Evolutionary conservation across 2,888 invertebrate genomes (phyloP).

Genomic region (Rhamnusium bicolor): DNA sequence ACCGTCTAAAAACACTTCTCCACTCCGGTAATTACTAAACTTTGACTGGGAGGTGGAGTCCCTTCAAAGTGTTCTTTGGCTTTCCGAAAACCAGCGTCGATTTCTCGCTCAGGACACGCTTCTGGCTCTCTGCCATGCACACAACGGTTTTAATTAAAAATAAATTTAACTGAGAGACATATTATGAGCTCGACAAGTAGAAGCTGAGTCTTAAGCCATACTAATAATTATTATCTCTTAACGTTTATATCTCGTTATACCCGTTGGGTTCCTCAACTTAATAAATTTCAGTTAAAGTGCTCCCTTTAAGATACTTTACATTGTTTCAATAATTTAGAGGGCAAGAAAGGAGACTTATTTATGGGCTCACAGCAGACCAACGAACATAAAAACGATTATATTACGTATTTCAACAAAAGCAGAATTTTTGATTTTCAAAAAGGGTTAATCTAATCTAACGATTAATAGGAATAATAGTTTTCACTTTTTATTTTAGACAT

Average conservation of each 20-base stretch:
- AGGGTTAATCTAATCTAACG: too few species aligned
- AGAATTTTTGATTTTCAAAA: too few species aligned
- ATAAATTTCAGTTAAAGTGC: slow-evolving; percentile 11
- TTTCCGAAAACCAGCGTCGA: slow-evolving; percentile 24
- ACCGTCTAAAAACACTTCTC: slow-evolving; percentile 36
- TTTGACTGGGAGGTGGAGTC: slow-evolving; percentile 18
- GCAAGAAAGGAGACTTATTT: not conserved
- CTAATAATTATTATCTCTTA: slow-evolving; percentile 23
- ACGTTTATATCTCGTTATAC: slow-evolving; percentile 21
- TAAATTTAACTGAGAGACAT: slow-evolving; percentile 25
- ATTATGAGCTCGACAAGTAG: slow-evolving; percentile 20
- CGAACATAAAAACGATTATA: too few species aligned
- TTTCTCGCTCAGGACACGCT: slow-evolving; percentile 20
- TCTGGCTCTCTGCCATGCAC: slow-evolving; percentile 29
- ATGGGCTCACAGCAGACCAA: too few species aligned
- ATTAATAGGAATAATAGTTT: too few species aligned
- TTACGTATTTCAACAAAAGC: too few species aligned
- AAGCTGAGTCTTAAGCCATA: slow-evolving; percentile 10
- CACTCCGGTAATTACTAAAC: slow-evolving; percentile 34
- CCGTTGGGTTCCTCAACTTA: not conserved
- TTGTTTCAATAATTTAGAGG: not conserved
- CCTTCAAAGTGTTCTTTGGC: slow-evolving; percentile 29
- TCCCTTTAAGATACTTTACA: not conserved
- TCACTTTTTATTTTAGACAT: too few species aligned
- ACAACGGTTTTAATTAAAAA: slow-evolving; percentile 28